These are phyloP conservation scores for Anthrax anthrax DNA, from an alignment of 2,888 invertebrate genomes.

Conservation along the genomic window DNA sequence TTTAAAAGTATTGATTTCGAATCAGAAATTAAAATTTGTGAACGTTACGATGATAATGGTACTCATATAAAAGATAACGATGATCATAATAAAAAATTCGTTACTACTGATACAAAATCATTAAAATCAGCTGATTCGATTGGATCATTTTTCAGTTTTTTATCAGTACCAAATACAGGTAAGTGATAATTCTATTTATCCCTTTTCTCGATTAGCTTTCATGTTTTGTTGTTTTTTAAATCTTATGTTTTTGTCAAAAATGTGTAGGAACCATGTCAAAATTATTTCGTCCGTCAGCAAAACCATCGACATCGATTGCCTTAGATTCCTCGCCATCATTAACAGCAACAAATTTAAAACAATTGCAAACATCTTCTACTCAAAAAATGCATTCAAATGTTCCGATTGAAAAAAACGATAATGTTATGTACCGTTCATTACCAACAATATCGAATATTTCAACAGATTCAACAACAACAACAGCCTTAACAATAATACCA, in stretches of 20 bases:
- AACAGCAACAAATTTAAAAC: constrained; percentile 13
- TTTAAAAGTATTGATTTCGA: constrained; percentile 36
- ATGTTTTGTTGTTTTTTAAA: too few relatives aligned
- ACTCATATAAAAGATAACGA: background rate
- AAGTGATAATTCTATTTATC: too few relatives aligned
- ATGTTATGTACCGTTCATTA: constrained; percentile 15
- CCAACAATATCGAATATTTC: constrained; percentile 15
- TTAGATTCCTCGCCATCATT: constrained; percentile 18
- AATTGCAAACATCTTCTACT: background rate
- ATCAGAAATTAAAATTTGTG: constrained; percentile 32
- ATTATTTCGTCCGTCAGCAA: constrained; percentile 29
- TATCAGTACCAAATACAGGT: constrained; percentile 32
- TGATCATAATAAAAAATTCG: background rate
- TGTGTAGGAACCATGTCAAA: constrained; percentile 33
- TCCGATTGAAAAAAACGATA: constrained; percentile 11
- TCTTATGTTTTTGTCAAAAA: too few relatives aligned
- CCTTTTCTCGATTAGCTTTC: too few relatives aligned
- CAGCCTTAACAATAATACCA: too few relatives aligned
- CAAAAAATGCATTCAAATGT: constrained; percentile 10
- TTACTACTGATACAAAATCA: constrained; percentile 10
- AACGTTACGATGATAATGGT: constrained; percentile 3
- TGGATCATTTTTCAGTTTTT: constrained; percentile 32
- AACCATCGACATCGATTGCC: constrained; percentile 4
- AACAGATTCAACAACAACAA: constrained; percentile 3
- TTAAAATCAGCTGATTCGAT: constrained; percentile 23